Conservation (phyloP, 2,888 invertebrate species). For the Podabrus alpinus region DNA sequence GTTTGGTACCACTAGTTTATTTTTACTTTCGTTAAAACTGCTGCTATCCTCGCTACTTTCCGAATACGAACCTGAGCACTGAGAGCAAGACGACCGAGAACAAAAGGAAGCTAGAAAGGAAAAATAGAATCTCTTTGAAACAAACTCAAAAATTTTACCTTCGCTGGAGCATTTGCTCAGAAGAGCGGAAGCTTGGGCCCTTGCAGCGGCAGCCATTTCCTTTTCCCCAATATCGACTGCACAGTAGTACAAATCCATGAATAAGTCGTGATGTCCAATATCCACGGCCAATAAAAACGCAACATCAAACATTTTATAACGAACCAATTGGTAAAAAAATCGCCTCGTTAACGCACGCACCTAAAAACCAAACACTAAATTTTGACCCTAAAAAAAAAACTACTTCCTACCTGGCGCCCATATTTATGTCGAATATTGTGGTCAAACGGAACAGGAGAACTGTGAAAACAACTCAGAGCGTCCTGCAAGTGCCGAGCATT, state of each 20-base stretch:
- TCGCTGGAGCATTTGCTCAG: slow-evolving; percentile 53
- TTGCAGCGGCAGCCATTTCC: slow-evolving; percentile 71
- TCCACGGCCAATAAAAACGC: slow-evolving; percentile 86
- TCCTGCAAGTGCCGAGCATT: slow-evolving; percentile 71
- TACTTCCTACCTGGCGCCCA: slow-evolving; percentile 61
- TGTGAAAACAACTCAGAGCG: slow-evolving; percentile 80
- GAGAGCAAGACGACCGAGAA: slow-evolving; percentile 72
- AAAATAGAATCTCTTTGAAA: background rate
- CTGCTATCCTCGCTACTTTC: slow-evolving; percentile 53
- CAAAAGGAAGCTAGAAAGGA: slow-evolving; percentile 67
- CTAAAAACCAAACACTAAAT: slow-evolving; percentile 52
- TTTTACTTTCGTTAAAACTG: slow-evolving; percentile 32
- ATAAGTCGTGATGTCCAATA: slow-evolving; percentile 83
- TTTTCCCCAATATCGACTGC: slow-evolving; percentile 66
- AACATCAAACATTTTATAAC: slow-evolving; percentile 76
- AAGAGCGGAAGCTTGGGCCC: slow-evolving; percentile 65
- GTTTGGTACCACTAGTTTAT: background rate
- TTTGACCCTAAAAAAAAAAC: slow-evolving; percentile 9
- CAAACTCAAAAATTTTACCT: slow-evolving; percentile 38
- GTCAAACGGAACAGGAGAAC: slow-evolving; percentile 68
- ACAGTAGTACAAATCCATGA: slow-evolving; percentile 79
- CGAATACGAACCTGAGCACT: slow-evolving; percentile 60
- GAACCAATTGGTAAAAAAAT: slow-evolving; percentile 84
- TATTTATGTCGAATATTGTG: slow-evolving; percentile 73
- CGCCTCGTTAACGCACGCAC: slow-evolving; percentile 82